These are phyloP conservation scores for Pteropus rufus DNA, from an alignment of 2,797 vertebrate genomes.

Conservation along the genomic window DNA sequence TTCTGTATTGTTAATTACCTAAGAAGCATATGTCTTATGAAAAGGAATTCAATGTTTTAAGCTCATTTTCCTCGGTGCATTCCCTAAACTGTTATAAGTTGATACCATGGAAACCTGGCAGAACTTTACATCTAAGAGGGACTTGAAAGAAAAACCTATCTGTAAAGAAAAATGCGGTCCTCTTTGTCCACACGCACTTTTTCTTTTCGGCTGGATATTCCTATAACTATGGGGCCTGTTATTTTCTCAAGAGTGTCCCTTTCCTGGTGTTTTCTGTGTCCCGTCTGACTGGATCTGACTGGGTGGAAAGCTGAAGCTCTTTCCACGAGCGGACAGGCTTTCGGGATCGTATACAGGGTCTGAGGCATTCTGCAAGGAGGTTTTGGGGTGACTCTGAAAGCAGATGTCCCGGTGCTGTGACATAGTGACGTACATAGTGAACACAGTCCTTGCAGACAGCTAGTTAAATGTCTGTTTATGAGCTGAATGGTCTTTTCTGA, in stretches of 20 bases:
- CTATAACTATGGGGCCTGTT: neutral
- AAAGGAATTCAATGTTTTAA: conserved; percentile 42
- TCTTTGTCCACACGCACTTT: neutral
- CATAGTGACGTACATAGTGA: accelerated
- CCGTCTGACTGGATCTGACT: neutral
- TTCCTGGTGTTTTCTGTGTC: neutral
- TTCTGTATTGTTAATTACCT: conserved; percentile 43
- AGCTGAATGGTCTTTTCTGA: neutral
- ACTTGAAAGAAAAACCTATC: neutral
- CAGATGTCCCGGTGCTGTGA: neutral
- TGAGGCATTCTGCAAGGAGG: neutral
- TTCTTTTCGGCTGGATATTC: neutral
- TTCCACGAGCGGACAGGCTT: neutral
- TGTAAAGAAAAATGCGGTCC: neutral
- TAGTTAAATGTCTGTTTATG: neutral
- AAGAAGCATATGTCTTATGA: conserved; percentile 45
- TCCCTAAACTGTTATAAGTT: conserved; percentile 6
- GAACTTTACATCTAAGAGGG: neutral
- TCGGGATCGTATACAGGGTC: neutral
- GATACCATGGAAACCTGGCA: neutral
- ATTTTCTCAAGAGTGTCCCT: neutral
- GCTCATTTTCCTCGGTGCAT: neutral
- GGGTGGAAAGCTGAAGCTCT: neutral
- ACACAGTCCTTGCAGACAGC: neutral
- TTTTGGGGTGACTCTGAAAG: neutral